Conservation (phyloP, 2,113 vertebrate species). For the Otocyon megalotis region DNA sequence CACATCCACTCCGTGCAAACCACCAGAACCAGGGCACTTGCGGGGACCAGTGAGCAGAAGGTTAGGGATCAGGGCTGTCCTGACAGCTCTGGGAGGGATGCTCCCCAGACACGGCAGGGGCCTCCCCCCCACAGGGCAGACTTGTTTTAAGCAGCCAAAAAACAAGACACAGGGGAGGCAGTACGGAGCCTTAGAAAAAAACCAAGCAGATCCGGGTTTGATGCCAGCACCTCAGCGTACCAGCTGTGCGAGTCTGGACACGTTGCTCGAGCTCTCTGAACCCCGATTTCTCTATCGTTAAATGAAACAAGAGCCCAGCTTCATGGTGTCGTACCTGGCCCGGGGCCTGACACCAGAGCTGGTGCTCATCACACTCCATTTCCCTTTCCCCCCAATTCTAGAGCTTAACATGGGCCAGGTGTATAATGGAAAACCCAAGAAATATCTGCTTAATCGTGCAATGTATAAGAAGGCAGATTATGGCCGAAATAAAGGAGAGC, state of each 20-base stretch:
- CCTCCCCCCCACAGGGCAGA: not conserved
- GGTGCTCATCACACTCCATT: not conserved
- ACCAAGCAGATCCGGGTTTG: not conserved
- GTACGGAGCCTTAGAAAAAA: not conserved
- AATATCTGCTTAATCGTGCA: not conserved
- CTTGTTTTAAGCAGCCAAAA: not conserved
- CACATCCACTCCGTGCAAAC: not conserved
- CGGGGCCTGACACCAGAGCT: not conserved
- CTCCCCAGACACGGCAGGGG: accelerated
- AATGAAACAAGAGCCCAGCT: not conserved
- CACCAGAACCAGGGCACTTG: too few relatives aligned
- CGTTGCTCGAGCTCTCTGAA: not conserved
- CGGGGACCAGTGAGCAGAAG: not conserved
- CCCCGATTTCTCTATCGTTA: not conserved
- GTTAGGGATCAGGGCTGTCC: not conserved
- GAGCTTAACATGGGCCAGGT: not conserved
- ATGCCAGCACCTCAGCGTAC: not conserved
- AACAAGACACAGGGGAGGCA: not conserved
- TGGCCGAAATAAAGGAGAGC: not conserved
- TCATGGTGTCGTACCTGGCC: not conserved
- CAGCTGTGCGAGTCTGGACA: not conserved
- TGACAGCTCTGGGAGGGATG: not conserved
- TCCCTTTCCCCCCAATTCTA: not conserved
- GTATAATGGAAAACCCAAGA: not conserved
- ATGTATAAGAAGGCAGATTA: not conserved